These are phyloP conservation scores for Ectemnius lituratus DNA, from an alignment of 2,888 invertebrate genomes.

Conservation along the genomic window DNA sequence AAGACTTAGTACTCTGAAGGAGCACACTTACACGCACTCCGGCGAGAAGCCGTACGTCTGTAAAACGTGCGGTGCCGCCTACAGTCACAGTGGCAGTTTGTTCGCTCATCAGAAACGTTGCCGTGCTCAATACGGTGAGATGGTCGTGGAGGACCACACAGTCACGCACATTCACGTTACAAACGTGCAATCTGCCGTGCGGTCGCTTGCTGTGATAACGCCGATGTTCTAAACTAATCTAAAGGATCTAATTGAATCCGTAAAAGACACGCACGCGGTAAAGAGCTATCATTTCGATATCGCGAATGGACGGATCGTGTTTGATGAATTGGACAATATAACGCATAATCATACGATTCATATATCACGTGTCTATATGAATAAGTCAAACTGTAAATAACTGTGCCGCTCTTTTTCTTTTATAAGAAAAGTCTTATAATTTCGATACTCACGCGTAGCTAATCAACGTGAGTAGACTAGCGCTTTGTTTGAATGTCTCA, in stretches of 20 bases:
- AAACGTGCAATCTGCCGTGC: constrained; percentile 73
- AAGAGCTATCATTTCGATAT: too few relatives aligned
- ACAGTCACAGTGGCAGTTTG: constrained; percentile 76
- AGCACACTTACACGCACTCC: constrained; percentile 76
- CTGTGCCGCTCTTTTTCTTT: constrained; percentile 40
- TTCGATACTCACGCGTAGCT: constrained; percentile 34
- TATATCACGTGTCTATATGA: background rate
- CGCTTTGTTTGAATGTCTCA: constrained; percentile 36
- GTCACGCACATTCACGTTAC: constrained; percentile 72
- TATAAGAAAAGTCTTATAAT: constrained; percentile 26
- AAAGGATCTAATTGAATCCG: too few relatives aligned
- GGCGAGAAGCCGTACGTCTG: constrained; percentile 76
- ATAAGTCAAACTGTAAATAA: constrained; percentile 48
- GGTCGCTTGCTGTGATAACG: constrained; percentile 75
- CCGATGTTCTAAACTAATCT: constrained; percentile 69
- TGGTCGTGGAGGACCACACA: constrained; percentile 71
- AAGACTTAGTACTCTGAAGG: constrained; percentile 75
- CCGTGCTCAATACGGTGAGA: constrained; percentile 73
- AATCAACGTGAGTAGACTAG: constrained; percentile 32
- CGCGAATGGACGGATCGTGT: background rate
- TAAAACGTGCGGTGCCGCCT: constrained; percentile 76
- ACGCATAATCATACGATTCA: background rate
- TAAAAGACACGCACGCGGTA: too few relatives aligned
- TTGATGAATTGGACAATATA: background rate
- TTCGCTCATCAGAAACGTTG: constrained; percentile 76